phyloP scores from a whole-genome alignment of 2,888 invertebrate species.

The Branchinecta sandiegonensis region DNA sequence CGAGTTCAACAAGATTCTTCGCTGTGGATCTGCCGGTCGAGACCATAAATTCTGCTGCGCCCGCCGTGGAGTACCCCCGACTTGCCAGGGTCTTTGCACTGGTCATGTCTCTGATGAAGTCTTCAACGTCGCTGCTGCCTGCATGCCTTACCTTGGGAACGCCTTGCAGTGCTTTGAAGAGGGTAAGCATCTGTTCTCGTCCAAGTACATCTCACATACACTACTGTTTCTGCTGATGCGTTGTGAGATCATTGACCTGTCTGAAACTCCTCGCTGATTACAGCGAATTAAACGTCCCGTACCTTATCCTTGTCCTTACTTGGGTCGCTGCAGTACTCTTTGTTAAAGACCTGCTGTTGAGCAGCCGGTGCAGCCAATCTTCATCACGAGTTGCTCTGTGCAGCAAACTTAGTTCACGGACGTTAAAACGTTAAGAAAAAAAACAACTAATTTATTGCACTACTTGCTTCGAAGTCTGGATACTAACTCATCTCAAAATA shows the following conservation, averaged over 20 bases:
- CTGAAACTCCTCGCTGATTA: too few species aligned
- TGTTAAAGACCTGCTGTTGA: too few species aligned
- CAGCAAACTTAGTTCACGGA: too few species aligned
- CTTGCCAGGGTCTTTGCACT: constrained; percentile 56
- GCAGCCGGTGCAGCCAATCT: too few species aligned
- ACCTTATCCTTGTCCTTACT: not conserved
- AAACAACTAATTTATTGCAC: too few species aligned
- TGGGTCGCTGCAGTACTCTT: not conserved
- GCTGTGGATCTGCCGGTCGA: constrained; percentile 49
- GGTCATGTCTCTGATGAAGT: constrained; percentile 48
- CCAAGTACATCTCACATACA: not conserved
- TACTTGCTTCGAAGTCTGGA: too few species aligned
- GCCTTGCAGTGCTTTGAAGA: constrained; percentile 73
- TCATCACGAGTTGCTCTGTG: too few species aligned
- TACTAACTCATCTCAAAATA: too few species aligned
- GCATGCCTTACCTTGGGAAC: constrained; percentile 65
- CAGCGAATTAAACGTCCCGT: not conserved
- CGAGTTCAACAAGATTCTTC: constrained; percentile 55
- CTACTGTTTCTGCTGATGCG: not conserved
- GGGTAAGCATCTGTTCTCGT: constrained; percentile 40
- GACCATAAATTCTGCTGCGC: constrained; percentile 61
- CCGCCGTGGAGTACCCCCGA: constrained; percentile 52
- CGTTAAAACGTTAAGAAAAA: too few species aligned
- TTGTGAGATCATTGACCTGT: too few species aligned
- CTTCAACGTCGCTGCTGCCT: constrained; percentile 46